Evolutionary conservation across 1,140 invertebrate species (phyloP).

Genomic region (Macrosteles quadrilineatus): DNA sequence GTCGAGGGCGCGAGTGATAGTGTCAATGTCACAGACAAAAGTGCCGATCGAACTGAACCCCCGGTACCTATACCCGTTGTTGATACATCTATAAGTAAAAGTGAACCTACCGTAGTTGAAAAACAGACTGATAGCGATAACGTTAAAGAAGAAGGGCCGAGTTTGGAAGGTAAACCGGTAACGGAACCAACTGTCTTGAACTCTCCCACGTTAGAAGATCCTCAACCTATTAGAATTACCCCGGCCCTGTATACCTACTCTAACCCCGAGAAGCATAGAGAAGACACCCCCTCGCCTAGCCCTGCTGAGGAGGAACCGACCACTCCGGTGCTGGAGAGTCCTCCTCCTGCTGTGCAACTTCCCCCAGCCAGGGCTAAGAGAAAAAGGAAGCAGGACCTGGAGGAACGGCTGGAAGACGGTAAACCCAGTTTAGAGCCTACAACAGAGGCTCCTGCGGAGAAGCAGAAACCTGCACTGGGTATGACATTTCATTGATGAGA

Average conservation of each 20-base stretch:
- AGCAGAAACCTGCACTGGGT: not conserved
- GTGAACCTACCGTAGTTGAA: slow-evolving; percentile 18
- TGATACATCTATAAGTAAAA: slow-evolving; percentile 26
- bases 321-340: slow-evolving; percentile 36
- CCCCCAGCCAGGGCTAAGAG: slow-evolving; percentile 47
- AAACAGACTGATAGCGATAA: slow-evolving; percentile 15
- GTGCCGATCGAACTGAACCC: not conserved
- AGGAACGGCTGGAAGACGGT: slow-evolving; percentile 51
- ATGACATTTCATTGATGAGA: not conserved
- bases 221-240: slow-evolving; percentile 67
- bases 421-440: slow-evolving; percentile 49
- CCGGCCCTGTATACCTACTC: slow-evolving; percentile 76
- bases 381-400: slow-evolving; percentile 53
- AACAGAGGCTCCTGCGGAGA: not conserved
- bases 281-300: slow-evolving; percentile 55
- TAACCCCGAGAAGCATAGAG: slow-evolving; percentile 65
- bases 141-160: slow-evolving; percentile 22
- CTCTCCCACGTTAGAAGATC: slow-evolving; percentile 60
- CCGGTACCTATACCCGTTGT: slow-evolving; percentile 3
- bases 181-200: slow-evolving; percentile 22
- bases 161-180: slow-evolving; percentile 17
- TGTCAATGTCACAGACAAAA: slow-evolving; percentile 28
- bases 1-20: slow-evolving; percentile 30
- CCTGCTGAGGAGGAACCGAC: slow-evolving; percentile 48
- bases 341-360: slow-evolving; percentile 14